These are phyloP conservation scores for Podocnemis expansa DNA, from an alignment of 2,113 vertebrate species.

Conservation along the genomic window DNA sequence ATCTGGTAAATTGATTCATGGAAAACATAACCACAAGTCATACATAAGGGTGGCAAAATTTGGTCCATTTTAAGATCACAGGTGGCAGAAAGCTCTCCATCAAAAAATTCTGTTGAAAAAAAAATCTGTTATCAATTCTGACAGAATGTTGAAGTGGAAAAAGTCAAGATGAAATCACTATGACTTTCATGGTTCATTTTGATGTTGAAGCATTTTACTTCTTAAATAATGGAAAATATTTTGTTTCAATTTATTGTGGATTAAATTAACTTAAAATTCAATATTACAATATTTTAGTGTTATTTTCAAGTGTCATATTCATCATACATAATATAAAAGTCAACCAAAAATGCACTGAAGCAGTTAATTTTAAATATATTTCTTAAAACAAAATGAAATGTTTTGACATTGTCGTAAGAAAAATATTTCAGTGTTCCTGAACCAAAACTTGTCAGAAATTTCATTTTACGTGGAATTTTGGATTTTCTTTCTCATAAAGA, in stretches of 20 bases:
- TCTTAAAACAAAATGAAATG: background rate
- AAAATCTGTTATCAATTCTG: too few relatives aligned
- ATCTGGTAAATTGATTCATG: background rate
- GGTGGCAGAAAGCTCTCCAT: background rate
- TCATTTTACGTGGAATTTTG: background rate
- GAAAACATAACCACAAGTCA: background rate
- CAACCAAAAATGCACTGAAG: background rate
- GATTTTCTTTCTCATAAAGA: background rate
- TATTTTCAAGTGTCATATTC: background rate
- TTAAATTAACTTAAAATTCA: background rate
- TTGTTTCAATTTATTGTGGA: background rate
- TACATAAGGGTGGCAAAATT: background rate
- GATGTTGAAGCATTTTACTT: background rate
- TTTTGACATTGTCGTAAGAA: background rate
- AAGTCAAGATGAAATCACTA: fast-evolving
- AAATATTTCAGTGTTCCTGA: background rate
- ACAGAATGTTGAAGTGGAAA: too few relatives aligned
- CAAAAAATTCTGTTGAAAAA: background rate
- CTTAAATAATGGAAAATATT: background rate
- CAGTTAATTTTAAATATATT: background rate
- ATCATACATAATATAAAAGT: background rate
- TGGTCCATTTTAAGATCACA: background rate
- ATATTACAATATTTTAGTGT: background rate
- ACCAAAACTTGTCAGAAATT: background rate
- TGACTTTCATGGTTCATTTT: background rate